Percentiles rank a stretch among this genome's conserved stretches.
Evolutionary conservation across 2,888 invertebrate genomes (phyloP).

Genomic region (Pyralis farinalis): DNA sequence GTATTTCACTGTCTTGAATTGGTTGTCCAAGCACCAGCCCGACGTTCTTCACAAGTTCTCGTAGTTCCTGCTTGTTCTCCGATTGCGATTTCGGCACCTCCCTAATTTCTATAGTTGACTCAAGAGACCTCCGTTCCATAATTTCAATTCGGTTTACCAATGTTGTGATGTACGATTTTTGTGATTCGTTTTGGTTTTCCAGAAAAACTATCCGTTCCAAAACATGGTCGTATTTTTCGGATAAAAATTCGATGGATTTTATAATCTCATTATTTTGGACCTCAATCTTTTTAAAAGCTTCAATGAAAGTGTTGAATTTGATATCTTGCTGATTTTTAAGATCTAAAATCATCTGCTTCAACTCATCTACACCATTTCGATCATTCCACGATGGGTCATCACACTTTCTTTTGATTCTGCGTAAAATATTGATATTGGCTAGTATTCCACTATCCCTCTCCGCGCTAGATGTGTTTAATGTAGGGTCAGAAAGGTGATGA

Average conservation of each 20-base stretch:
- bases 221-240: background rate
- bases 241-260: conserved; percentile 2
- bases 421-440: no score
- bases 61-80: no score
- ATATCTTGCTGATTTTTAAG: background rate
- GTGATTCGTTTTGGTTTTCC: background rate
- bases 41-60: no score
- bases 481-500: no score
- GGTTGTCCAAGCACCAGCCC: background rate
- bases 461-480: no score
- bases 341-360: background rate
- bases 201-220: background rate
- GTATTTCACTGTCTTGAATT: no score
- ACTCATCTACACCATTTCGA: no score
- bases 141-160: background rate
- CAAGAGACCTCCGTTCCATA: background rate
- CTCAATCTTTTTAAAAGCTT: background rate
- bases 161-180: background rate
- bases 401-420: background rate
- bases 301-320: conserved; percentile 1
- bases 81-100: no score
- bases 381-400: background rate
- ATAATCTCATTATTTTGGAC: background rate
- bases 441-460: no score
- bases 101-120: background rate